Evolutionary conservation across 2,797 vertebrate species (phyloP), one percentile per base, ranked within the genome.

Genomic region (Huso huso): DNA sequence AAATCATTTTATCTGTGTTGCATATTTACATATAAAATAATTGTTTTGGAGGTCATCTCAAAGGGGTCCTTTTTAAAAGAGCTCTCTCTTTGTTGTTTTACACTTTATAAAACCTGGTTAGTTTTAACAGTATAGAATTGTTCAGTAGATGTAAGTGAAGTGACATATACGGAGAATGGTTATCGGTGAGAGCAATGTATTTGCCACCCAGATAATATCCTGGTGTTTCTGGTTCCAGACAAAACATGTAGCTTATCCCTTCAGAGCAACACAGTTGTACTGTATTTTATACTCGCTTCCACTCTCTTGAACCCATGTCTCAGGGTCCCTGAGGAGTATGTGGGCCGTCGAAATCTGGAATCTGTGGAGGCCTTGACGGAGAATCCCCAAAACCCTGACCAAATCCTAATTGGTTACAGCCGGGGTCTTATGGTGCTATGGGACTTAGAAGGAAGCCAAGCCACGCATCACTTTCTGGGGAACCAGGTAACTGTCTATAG

Each of bases 391-490:
- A 86, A 95, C 73, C 86, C 90, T 52, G 80, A 78, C 69, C 93
- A 91, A 72, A 86, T 99, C 67, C 80, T 98, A 7, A 91, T 99
- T 0, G 96, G 96, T 55, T 98, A 97, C 15, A 93, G 93, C 67
- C 91, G 95, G 61, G 96, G 95, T 66, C 90, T 98, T 37, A 86
- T 96, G 74, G 87, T 96, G 55, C 79, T 96, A 69, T 99, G 96
- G 96, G 94, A 97, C 76, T 76, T 96, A 65, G 87, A 85, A 71
- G 84, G 75, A 12, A 86, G 77, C 37, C 69, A 71, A 48, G 87
- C 82, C 12, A 74, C 89, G 15, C 88, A 84, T 58, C 89, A 94
- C 73, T 94, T 97, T 73, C 88, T 93, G 8, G 90, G 94, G 73
- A 93, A 86, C 69, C 95, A 98, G 94, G 96, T 98, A 80, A 74